Conservation (phyloP, 2,113 vertebrate genomes). For the Scartelaos histophorus region DNA sequence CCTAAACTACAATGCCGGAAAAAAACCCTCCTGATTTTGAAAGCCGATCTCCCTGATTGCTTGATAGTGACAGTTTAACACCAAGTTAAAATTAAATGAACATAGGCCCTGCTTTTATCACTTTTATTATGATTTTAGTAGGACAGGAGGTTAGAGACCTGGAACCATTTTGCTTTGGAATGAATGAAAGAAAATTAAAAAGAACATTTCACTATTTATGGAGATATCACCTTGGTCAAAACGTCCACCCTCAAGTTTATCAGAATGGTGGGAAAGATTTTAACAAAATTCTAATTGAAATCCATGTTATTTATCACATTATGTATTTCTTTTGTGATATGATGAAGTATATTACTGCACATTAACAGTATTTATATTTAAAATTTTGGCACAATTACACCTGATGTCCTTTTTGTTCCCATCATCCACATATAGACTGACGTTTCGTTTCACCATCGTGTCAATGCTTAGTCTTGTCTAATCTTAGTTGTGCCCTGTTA, state of each 20-base stretch:
- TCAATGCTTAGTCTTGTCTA: too few relatives aligned
- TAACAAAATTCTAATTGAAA: background rate
- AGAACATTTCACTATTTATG: constrained; percentile 30
- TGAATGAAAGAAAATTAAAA: constrained; percentile 36
- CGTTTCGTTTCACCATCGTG: too few relatives aligned
- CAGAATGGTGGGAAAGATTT: background rate
- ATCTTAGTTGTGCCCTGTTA: too few relatives aligned
- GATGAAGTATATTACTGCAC: too few relatives aligned
- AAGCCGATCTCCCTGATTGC: constrained; percentile 51
- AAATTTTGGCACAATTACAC: background rate
- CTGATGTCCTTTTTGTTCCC: background rate
- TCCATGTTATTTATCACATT: background rate
- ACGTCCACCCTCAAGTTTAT: constrained; percentile 22
- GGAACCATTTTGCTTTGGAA: constrained; percentile 51
- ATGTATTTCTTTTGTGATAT: too few relatives aligned
- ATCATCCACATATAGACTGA: background rate
- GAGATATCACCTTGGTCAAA: constrained; percentile 22
- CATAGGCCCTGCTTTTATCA: constrained; percentile 62
- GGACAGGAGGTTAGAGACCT: constrained; percentile 59
- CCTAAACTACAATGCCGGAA: constrained; percentile 30
- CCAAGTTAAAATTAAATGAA: constrained; percentile 46
- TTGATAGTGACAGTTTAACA: constrained; percentile 57
- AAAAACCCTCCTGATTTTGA: constrained; percentile 54
- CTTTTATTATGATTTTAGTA: constrained; percentile 67
- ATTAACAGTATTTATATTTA: too few relatives aligned